Evolutionary conservation across 64 coral and sea anemone species (phyloP), one percentile per base, ranked within the genome.

Genomic region (Pocillopora verrucosa): DNA sequence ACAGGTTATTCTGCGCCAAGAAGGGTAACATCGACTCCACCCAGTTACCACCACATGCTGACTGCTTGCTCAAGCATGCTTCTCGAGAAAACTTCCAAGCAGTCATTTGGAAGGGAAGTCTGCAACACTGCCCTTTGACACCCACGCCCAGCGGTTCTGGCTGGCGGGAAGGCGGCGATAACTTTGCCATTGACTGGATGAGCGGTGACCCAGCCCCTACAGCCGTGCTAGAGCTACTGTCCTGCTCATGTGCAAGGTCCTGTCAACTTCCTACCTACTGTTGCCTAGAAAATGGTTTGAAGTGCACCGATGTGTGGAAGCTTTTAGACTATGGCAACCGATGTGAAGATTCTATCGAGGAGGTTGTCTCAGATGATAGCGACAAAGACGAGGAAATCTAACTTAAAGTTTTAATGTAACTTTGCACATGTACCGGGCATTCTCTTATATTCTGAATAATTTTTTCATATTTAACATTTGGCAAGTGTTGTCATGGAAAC

Each of bases 1-100:
- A 82, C 64, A 79, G 82, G 24, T 62, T 94, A 26, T 94, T 94
- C 70, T 73, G 92, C 73, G 72, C 87, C 26, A 94, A 80, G 87
- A 80, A 73, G 80, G 92, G 93, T 20, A 72, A 90, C 72, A 77
- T 79, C 59, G 84, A 90, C 6, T 90, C 89, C 36, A 41, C 38
- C 59, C 84, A 89, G 58, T 72, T 94, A 7, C 80, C 87, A 37
- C 87, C 92, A 38, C 89, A 87, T 34, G 22, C n/a, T 51, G 80
- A 93, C 45, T 83, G 78, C 81, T 58, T 86, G 14, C 36, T 70
- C 5, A 75, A 70, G 41, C 92, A 94, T 89, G 77, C 76, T 10
- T 51, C 24, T 15, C 70, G 92, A 79, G 90, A 83, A 17, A 88
- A 92, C 76, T 88, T 88, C 60, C 90, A 92, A 67, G 76, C 90